Evolutionary conservation across 2,888 invertebrate genomes (phyloP).

Genomic region (Sinhomidia bicolor): DNA sequence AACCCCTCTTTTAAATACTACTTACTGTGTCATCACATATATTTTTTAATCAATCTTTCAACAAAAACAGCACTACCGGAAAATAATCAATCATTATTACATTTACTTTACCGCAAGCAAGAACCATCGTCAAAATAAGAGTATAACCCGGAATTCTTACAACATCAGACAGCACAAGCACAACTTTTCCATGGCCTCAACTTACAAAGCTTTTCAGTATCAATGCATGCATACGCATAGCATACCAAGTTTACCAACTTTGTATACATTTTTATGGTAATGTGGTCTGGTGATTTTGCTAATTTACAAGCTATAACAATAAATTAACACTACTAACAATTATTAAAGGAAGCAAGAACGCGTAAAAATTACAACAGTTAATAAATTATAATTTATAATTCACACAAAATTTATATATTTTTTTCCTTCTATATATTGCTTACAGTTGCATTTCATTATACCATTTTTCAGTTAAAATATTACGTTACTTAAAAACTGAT

Average conservation of each 20-base stretch:
- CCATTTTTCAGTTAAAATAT: background rate
- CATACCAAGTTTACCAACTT: background rate
- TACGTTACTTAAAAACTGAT: constrained; percentile 23
- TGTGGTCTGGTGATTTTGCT: background rate
- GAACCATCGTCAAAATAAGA: background rate
- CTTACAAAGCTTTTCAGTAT: background rate
- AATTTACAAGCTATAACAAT: background rate
- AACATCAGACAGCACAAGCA: too few relatives aligned
- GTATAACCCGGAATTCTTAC: too few relatives aligned
- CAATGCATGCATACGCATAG: background rate
- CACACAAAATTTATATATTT: background rate
- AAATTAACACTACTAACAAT: background rate
- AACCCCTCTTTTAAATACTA: background rate
- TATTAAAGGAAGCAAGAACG: too few relatives aligned
- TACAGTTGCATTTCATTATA: background rate
- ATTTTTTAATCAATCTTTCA: background rate
- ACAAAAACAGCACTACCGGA: background rate
- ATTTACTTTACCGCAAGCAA: too few relatives aligned
- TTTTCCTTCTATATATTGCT: background rate
- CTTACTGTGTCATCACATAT: background rate
- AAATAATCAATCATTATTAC: background rate
- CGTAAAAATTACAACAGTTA: background rate
- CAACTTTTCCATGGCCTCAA: constrained; percentile 7
- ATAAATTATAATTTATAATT: background rate
- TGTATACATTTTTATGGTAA: background rate